phyloP scores from a whole-genome alignment of 92 coral and sea anemone genomes.

The Epizoanthus scotinus region DNA sequence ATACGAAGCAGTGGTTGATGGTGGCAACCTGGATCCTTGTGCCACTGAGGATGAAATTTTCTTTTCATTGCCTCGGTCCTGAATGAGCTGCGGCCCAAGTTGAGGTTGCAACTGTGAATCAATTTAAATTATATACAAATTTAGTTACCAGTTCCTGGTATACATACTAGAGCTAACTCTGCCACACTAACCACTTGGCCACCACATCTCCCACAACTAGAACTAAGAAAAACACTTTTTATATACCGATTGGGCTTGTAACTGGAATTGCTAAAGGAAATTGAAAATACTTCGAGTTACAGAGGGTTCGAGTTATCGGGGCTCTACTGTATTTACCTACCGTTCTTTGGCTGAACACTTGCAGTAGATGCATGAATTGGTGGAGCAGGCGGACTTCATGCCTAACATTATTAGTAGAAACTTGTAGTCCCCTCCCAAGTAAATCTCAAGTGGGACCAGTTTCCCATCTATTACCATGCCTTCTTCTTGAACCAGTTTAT shows the following conservation, averaged over 20 bases:
- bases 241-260: no score
- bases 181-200: no score
- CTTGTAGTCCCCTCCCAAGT: background rate
- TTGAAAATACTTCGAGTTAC: no score
- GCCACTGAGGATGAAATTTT: slow-evolving; percentile 2
- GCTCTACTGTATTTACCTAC: background rate
- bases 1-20: background rate
- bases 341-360: background rate
- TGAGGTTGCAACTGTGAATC: background rate
- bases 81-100: background rate
- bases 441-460: background rate
- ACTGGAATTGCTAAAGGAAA: no score
- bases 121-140: no score
- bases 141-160: no score
- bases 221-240: no score
- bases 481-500: background rate
- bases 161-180: no score
- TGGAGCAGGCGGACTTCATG: background rate
- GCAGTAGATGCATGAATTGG: slow-evolving; percentile 10
- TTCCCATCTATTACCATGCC: background rate
- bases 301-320: no score
- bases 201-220: no score
- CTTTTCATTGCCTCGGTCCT: background rate
- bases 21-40: slow-evolving; percentile 7
- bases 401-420: background rate